Percentiles rank a stretch among this genome's conserved stretches.
These are phyloP conservation scores for Stramonita haemastoma DNA, from an alignment of 2,888 invertebrate genomes.

Conservation along the genomic window DNA sequence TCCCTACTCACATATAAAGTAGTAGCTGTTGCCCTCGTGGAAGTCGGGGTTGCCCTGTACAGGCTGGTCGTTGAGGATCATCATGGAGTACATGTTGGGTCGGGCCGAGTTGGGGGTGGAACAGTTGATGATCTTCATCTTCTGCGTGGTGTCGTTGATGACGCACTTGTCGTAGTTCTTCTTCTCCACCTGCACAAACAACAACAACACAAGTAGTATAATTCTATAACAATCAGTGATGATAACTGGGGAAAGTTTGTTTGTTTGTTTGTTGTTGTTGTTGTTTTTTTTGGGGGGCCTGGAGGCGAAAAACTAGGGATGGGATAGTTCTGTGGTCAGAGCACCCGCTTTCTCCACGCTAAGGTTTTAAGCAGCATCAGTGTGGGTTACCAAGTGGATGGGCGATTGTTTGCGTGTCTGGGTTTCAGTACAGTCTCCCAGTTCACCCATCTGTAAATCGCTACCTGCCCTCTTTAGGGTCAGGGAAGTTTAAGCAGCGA, in stretches of 20 bases:
- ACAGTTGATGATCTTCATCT: slow-evolving; percentile 46
- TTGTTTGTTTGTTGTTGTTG: too few species aligned
- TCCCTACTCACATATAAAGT: slow-evolving; percentile 47
- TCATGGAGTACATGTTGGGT: slow-evolving; percentile 43
- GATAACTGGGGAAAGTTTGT: not conserved
- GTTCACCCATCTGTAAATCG: too few species aligned
- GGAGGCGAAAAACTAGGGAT: too few species aligned
- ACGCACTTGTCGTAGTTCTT: slow-evolving; percentile 46
- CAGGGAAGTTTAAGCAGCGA: too few species aligned
- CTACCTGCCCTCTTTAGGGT: too few species aligned
- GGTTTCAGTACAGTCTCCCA: too few species aligned
- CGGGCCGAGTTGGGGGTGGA: slow-evolving; percentile 35
- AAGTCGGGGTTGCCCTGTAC: slow-evolving; percentile 53
- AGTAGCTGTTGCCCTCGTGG: slow-evolving; percentile 46
- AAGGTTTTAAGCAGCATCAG: too few species aligned
- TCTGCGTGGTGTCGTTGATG: slow-evolving; percentile 47
- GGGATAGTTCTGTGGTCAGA: too few species aligned
- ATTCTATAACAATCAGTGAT: not conserved
- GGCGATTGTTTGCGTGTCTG: too few species aligned
- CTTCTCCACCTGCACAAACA: slow-evolving; percentile 44
- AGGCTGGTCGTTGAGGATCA: slow-evolving; percentile 44
- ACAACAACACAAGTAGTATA: not conserved
- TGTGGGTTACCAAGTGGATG: too few species aligned
- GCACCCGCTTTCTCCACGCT: too few species aligned
- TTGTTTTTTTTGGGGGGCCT: too few species aligned